phyloP scores from a whole-genome alignment of 2,113 vertebrate genomes.

The Proteles cristata region DNA sequence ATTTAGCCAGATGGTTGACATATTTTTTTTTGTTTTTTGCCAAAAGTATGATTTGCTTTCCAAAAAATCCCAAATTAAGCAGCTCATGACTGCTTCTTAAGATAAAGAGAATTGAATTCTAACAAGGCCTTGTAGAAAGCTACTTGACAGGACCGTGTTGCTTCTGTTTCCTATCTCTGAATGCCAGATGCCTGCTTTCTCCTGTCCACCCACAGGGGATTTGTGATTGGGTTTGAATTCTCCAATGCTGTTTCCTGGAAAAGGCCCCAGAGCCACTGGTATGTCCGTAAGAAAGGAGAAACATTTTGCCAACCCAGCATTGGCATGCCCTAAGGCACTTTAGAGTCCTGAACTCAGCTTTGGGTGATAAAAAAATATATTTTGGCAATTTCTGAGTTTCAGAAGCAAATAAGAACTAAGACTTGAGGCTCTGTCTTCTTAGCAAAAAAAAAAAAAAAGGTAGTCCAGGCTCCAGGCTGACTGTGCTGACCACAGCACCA shows the following conservation, averaged over 20 bases:
- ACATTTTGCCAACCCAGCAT: neutral
- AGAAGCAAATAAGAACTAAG: neutral
- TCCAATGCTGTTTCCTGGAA: neutral
- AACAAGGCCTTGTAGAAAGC: slow-evolving; percentile 64
- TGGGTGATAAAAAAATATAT: neutral
- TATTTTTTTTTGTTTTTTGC: slow-evolving; percentile 41
- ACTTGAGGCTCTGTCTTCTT: neutral
- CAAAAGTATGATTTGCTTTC: slow-evolving; percentile 58
- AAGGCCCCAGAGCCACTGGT: neutral
- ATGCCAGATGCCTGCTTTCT: slow-evolving; percentile 54
- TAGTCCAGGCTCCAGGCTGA: neutral
- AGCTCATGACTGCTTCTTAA: slow-evolving; percentile 64
- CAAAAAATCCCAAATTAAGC: slow-evolving; percentile 67
- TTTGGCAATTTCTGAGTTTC: neutral
- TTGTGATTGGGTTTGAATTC: slow-evolving; percentile 58
- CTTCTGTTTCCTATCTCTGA: slow-evolving; percentile 69
- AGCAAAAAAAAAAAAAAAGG: neutral
- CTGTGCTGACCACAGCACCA: neutral
- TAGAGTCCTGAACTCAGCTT: neutral
- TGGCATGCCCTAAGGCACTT: neutral
- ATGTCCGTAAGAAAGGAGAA: slow-evolving; percentile 34
- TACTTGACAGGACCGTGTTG: slow-evolving; percentile 22
- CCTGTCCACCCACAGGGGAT: neutral
- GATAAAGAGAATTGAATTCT: slow-evolving; percentile 67
- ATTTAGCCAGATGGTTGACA: slow-evolving; percentile 54